phyloP scores from a whole-genome alignment of 2,888 invertebrate species.

The Lagria hirta region DNA sequence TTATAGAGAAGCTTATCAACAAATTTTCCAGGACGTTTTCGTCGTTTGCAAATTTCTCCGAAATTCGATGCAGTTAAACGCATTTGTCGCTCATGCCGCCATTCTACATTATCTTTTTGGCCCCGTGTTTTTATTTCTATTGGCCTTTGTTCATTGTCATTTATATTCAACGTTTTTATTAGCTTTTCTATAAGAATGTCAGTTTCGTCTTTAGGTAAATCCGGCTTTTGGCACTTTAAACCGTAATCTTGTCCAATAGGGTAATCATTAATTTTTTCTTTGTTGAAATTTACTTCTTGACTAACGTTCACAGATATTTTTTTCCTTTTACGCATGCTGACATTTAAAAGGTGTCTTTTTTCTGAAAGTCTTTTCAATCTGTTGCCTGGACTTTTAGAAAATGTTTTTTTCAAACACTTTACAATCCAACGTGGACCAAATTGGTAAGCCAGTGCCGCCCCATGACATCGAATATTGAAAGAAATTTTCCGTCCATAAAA shows the following conservation, averaged over 20 bases:
- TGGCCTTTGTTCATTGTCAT: background rate
- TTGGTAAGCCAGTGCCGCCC: background rate
- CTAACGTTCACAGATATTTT: background rate
- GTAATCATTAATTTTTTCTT: no score
- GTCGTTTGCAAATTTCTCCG: background rate
- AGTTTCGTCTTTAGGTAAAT: background rate
- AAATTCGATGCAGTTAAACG: slow-evolving; percentile 3
- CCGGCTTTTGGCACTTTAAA: background rate
- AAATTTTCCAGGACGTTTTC: background rate
- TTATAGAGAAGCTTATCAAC: background rate
- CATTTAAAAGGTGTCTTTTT: background rate
- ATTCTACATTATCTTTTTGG: background rate
- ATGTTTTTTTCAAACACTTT: background rate
- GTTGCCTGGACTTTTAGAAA: no score
- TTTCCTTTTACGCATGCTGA: background rate
- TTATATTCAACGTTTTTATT: background rate
- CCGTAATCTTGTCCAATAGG: background rate
- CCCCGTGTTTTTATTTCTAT: background rate
- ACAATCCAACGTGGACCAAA: slow-evolving; percentile 1
- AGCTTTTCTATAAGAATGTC: background rate
- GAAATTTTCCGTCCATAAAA: background rate
- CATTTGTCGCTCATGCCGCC: background rate
- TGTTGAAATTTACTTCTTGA: no score
- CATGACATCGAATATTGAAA: background rate
- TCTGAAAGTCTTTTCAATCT: background rate